Conservation (phyloP, 1,140 invertebrate genomes). For the Drosophila virilis region DNA sequence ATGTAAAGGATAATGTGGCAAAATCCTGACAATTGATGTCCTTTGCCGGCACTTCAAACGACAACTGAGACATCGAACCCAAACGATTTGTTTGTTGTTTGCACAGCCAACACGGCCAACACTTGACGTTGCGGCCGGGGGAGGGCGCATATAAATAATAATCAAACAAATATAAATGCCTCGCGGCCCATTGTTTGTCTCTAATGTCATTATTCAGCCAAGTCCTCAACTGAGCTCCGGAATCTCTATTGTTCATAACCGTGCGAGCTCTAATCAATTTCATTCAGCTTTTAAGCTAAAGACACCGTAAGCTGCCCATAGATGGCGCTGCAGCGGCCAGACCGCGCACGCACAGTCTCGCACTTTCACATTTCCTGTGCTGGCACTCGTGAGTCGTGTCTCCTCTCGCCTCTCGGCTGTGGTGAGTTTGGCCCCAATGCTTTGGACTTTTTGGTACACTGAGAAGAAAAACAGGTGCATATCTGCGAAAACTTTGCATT, state of each 20-base stretch:
- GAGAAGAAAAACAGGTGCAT: background rate
- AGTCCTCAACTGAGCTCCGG: conserved; percentile 15
- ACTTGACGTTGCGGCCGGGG: conserved; percentile 61
- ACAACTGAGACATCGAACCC: conserved; percentile 14
- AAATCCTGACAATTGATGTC: conserved; percentile 78
- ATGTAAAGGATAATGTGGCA: conserved; percentile 80
- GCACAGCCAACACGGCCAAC: conserved; percentile 47
- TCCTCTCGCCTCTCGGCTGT: conserved; percentile 51
- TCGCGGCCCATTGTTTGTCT: conserved; percentile 32
- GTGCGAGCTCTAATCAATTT: conserved; percentile 28
- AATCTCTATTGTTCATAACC: conserved; percentile 4
- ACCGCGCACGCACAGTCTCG: conserved; percentile 23
- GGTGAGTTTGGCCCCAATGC: conserved; percentile 51
- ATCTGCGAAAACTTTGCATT: background rate
- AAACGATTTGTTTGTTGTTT: conserved; percentile 63
- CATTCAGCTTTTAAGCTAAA: conserved; percentile 12
- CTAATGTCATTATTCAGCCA: conserved; percentile 51
- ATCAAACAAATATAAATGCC: conserved; percentile 59
- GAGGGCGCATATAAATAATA: conserved; percentile 76
- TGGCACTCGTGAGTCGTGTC: conserved; percentile 21
- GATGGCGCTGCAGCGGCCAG: conserved; percentile 48
- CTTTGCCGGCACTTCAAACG: conserved; percentile 73
- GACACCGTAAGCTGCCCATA: conserved; percentile 47
- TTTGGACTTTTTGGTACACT: conserved; percentile 11
- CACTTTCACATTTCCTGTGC: conserved; percentile 56